Percentiles rank a stretch among this genome's conserved stretches.
phyloP scores from a whole-genome alignment of 2,797 vertebrate genomes.

The Betta splendens region DNA sequence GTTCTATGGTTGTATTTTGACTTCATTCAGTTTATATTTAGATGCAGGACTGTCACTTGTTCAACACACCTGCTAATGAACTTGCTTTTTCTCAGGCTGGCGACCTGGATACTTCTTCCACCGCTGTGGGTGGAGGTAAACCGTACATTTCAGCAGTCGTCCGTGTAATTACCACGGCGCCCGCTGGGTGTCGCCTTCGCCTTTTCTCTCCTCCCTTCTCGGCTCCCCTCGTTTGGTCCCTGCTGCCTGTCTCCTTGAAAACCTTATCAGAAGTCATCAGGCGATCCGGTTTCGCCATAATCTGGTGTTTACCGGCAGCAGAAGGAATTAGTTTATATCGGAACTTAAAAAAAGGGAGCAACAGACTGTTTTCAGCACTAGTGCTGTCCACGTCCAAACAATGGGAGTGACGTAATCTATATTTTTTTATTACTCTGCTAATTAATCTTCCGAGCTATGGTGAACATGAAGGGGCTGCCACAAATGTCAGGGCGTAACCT shows the following conservation, averaged over 20 bases:
- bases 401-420: conserved; percentile 33
- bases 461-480: not conserved
- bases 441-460: conserved; percentile 6
- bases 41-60: no score
- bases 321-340: not conserved
- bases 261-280: conserved; percentile 52
- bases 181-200: conserved; percentile 64
- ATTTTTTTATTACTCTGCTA: not conserved
- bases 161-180: conserved; percentile 33
- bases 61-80: no score
- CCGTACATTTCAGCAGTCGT: conserved; percentile 2
- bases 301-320: not conserved
- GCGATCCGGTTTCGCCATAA: conserved; percentile 2
- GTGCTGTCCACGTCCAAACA: conserved; percentile 1
- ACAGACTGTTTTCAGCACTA: not conserved
- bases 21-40: no score
- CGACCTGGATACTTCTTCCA: no score
- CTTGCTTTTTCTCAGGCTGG: no score
- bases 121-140: conserved; percentile 1
- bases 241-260: conserved; percentile 33
- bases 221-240: not conserved
- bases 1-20: no score
- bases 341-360: not conserved
- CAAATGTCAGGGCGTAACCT: not conserved
- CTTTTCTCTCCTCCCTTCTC: conserved; percentile 1